Conservation (phyloP, 1,140 invertebrate genomes). For the Drosophila subobscura region DNA sequence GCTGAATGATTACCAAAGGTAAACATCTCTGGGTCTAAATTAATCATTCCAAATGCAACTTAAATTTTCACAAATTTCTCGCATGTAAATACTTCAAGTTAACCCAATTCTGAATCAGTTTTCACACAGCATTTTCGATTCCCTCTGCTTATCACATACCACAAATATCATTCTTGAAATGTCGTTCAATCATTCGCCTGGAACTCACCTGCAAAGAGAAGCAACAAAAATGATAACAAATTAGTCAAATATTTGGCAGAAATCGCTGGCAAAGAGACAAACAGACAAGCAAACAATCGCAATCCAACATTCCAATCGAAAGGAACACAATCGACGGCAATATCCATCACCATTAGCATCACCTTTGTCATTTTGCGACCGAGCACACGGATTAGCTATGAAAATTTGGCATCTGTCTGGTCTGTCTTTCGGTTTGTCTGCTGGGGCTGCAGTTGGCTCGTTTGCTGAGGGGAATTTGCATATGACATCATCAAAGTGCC, state of each 20-base stretch:
- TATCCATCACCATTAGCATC: slow-evolving; percentile 56
- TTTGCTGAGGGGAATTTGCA: slow-evolving; percentile 53
- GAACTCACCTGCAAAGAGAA: slow-evolving; percentile 49
- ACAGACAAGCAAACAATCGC: slow-evolving; percentile 25
- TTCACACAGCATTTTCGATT: neutral
- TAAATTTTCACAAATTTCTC: too few species aligned
- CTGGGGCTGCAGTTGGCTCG: too few species aligned
- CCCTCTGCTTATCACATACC: slow-evolving; percentile 7
- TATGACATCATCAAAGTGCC: slow-evolving; percentile 70
- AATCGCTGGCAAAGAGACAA: slow-evolving; percentile 21
- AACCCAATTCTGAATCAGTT: too few species aligned
- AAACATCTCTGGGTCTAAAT: too few species aligned
- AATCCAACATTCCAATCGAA: slow-evolving; percentile 35
- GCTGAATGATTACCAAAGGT: neutral
- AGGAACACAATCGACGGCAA: slow-evolving; percentile 31
- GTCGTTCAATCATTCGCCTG: slow-evolving; percentile 14
- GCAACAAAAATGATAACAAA: slow-evolving; percentile 17
- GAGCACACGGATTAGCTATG: slow-evolving; percentile 26
- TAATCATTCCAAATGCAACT: too few species aligned
- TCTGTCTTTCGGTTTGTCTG: slow-evolving; percentile 9
- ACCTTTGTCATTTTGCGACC: slow-evolving; percentile 57
- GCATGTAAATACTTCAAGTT: too few species aligned
- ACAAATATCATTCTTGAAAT: slow-evolving; percentile 14
- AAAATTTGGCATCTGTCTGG: slow-evolving; percentile 45
- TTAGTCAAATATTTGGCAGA: slow-evolving; percentile 50